Evolutionary conservation across 2,888 invertebrate genomes (phyloP), one percentile per base, ranked within the genome.

Genomic region (Drosophila mercatorum): DNA sequence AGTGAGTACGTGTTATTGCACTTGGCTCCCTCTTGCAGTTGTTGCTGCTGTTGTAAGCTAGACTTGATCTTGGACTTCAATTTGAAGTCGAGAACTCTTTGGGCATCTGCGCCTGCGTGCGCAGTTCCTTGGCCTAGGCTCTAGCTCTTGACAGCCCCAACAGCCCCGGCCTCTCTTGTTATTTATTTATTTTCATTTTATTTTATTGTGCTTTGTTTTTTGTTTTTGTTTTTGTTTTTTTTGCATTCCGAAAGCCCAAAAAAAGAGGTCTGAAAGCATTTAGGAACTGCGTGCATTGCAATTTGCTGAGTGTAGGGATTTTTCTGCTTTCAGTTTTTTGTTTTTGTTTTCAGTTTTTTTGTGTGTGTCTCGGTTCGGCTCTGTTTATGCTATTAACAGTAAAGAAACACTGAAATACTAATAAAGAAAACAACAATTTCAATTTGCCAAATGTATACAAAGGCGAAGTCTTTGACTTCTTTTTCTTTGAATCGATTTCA

Each of bases 1-100:
- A 8, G 36, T 31, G 68, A 52, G 53, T 69, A 66, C 72, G 73
- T 82, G 88, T 75, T 80, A 73, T 86, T 86, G 86, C 89, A 82
- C 88, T 88, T 88, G 89, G 88, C 79, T 77, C 74, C 78, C 73
- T 74, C 80, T 84, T 60, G 63, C 60, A 60, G 72, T 49, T 78
- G 66, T 56, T 79, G 67, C 46, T 61, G 63, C 28, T 59, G 71
- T 52, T 36, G 55, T 36, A 14, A 64, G 64, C 68, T 72, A 74
- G 80, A 83, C 78, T 83, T 78, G 83, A 82, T 82, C 82, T 85
- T 83, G 80, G 84, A 68, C 73, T 80, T 81, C 70, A 80, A 83
- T 72, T 83, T 80, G 71, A 80, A 60, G 44, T 62, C 55, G 55
- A 51, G 51, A 60, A 72, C 59, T 59, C 77, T 70, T 75, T 68